Evolutionary conservation across 2,113 vertebrate genomes (phyloP).

Genomic region (Triplophysa siluroides): DNA sequence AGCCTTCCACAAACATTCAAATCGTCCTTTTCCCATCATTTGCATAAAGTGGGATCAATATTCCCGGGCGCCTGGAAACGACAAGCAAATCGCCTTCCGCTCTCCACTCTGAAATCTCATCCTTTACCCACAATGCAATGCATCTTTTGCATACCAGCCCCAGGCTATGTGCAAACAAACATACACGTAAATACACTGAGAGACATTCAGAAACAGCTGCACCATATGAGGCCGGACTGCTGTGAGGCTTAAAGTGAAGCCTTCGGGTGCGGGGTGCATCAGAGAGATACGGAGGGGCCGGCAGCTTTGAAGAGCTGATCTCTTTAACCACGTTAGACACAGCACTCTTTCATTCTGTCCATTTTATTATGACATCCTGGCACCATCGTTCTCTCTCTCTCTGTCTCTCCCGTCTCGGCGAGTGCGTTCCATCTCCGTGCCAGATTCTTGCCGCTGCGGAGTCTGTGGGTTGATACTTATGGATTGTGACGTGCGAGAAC

Average conservation of each 20-base stretch:
- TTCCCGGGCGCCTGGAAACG: slow-evolving; percentile 21
- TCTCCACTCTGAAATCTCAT: slow-evolving; percentile 9
- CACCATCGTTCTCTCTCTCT: slow-evolving; percentile 27
- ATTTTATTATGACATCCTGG: slow-evolving; percentile 59
- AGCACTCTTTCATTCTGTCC: slow-evolving; percentile 49
- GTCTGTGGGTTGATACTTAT: slow-evolving; percentile 40
- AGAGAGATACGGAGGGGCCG: slow-evolving; percentile 40
- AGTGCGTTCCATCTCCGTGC: not conserved
- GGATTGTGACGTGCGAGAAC: slow-evolving; percentile 30
- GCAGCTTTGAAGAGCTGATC: slow-evolving; percentile 61
- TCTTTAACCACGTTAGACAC: slow-evolving; percentile 61
- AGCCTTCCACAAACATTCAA: slow-evolving; percentile 24
- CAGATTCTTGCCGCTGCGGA: not conserved
- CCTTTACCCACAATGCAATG: slow-evolving; percentile 31
- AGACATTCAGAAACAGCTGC: slow-evolving; percentile 49
- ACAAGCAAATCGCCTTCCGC: slow-evolving; percentile 38
- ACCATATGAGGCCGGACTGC: slow-evolving; percentile 52
- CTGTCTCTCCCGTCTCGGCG: not conserved
- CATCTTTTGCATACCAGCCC: slow-evolving; percentile 48
- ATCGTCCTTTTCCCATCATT: slow-evolving; percentile 37
- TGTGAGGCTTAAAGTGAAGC: slow-evolving; percentile 63
- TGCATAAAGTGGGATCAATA: slow-evolving; percentile 31
- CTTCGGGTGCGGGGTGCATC: slow-evolving; percentile 33
- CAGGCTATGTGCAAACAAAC: slow-evolving; percentile 40
- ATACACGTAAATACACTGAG: slow-evolving; percentile 36